Percentiles rank a stretch among this genome's conserved stretches.
These are phyloP conservation scores for Brachyalestes nurse DNA, from an alignment of 2,797 vertebrate genomes.

Conservation along the genomic window DNA sequence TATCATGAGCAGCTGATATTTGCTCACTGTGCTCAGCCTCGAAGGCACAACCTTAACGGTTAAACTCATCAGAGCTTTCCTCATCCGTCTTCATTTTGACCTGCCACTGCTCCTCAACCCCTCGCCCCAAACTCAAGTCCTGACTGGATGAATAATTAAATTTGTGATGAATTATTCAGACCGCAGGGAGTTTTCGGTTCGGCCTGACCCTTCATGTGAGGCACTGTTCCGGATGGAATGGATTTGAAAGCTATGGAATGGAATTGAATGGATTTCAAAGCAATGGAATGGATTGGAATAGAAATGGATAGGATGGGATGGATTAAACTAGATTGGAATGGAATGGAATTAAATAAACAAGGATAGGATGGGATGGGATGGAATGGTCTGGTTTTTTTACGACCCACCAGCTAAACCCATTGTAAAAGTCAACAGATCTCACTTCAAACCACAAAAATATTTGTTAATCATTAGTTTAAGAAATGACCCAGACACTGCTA, in stretches of 20 bases:
- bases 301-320: background rate
- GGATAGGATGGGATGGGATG: no score
- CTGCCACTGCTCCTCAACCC: background rate
- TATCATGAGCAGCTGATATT: background rate
- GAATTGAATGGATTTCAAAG: background rate
- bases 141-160: constrained; percentile 46
- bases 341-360: no score
- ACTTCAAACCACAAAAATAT: no score
- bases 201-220: constrained; percentile 13
- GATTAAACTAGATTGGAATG: no score
- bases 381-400: no score
- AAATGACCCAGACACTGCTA: no score
- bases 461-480: no score
- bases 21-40: background rate
- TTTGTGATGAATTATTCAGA: constrained; percentile 44
- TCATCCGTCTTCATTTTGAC: constrained; percentile 20
- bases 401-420: no score
- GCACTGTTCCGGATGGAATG: background rate
- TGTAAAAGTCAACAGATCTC: no score
- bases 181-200: background rate
- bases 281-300: background rate
- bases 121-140: constrained; percentile 12
- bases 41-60: background rate
- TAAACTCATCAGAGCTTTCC: constrained; percentile 4
- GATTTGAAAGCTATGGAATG: background rate